Percentiles rank a stretch among this genome's conserved stretches.
These are phyloP conservation scores for Liopterus haemorrhoidalis DNA, from an alignment of 2,888 invertebrate genomes.

Conservation along the genomic window DNA sequence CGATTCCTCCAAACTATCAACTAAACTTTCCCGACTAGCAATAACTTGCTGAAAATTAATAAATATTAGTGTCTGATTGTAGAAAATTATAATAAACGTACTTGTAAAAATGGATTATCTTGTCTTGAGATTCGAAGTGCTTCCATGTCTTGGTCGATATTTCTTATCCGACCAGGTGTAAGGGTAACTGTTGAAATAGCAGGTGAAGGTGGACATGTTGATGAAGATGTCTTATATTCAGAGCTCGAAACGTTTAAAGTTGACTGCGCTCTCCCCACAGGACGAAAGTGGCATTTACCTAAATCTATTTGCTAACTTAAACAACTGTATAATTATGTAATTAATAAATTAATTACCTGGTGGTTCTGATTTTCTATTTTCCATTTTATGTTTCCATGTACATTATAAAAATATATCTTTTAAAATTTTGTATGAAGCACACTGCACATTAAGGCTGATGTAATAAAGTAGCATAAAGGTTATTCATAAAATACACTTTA, in stretches of 20 bases:
- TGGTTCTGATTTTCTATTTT: slow-evolving; percentile 21
- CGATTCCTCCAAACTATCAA: slow-evolving; percentile 65
- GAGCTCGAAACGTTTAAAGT: slow-evolving; percentile 44
- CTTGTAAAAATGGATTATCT: slow-evolving; percentile 79
- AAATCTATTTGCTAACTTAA: slow-evolving; percentile 14
- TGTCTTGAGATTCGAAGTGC: slow-evolving; percentile 72
- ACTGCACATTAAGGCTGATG: too few relatives aligned
- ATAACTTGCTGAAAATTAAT: slow-evolving; percentile 59
- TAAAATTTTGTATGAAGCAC: too few relatives aligned
- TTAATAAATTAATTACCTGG: slow-evolving; percentile 13
- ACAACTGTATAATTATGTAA: neutral
- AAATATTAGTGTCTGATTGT: slow-evolving; percentile 4
- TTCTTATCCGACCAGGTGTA: slow-evolving; percentile 68
- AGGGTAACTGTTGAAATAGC: slow-evolving; percentile 60
- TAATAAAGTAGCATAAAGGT: too few relatives aligned
- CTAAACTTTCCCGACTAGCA: slow-evolving; percentile 73
- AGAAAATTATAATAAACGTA: slow-evolving; percentile 36
- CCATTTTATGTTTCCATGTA: slow-evolving; percentile 16
- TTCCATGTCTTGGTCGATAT: slow-evolving; percentile 81
- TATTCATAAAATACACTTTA: too few relatives aligned
- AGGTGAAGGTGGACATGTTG: slow-evolving; percentile 47
- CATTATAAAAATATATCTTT: slow-evolving; percentile 4
- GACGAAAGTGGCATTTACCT: slow-evolving; percentile 27
- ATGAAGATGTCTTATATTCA: slow-evolving; percentile 42
- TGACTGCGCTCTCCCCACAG: slow-evolving; percentile 42